These are phyloP conservation scores for Nycticorax nycticorax DNA, from an alignment of 2,113 vertebrate species.

Conservation along the genomic window DNA sequence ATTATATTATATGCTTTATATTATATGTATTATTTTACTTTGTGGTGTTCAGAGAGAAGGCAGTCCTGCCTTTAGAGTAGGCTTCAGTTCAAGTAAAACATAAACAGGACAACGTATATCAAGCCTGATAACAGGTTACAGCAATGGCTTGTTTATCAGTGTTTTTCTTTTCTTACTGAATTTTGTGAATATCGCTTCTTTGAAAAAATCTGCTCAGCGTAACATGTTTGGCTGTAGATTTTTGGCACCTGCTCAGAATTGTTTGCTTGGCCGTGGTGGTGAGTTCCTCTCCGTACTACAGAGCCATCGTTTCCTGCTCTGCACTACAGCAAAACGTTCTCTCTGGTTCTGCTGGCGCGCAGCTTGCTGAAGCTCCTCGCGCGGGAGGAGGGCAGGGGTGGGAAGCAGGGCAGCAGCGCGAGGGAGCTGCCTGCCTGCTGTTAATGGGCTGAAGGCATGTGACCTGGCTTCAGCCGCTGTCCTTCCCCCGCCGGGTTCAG, in stretches of 20 bases:
- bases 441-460: neutral
- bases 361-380: neutral
- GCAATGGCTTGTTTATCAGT: neutral
- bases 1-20: too few species aligned
- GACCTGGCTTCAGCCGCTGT: neutral
- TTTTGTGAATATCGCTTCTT: neutral
- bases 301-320: neutral
- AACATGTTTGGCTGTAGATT: neutral
- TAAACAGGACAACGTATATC: neutral
- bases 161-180: neutral
- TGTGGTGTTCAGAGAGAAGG: neutral
- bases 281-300: neutral
- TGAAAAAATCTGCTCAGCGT: neutral
- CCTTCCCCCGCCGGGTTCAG: neutral
- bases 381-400: neutral
- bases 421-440: neutral
- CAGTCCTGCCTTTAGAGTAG: neutral
- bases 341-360: neutral
- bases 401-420: accelerated
- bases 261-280: neutral
- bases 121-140: neutral
- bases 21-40: neutral
- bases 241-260: neutral
- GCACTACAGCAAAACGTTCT: neutral
- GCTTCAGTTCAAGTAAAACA: neutral